Base-by-base conservation (phyloP, 1,140 invertebrate genomes). In the Orchesella cincta region DNA sequence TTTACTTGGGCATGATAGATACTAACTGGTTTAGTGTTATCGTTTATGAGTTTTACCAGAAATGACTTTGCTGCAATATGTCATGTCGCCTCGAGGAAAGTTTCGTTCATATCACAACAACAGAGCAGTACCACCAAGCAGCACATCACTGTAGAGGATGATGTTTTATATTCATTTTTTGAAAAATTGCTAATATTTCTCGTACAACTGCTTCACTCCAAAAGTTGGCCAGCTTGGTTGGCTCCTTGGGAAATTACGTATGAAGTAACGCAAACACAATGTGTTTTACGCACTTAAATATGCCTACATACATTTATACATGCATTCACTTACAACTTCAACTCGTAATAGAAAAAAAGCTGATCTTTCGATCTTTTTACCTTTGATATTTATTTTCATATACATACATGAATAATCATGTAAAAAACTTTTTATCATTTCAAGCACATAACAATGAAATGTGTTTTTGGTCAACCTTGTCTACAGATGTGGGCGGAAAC, bases 371-470 rank as follows among this genome's bases (percentile, higher is more conserved):
- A 46, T 8, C 8, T 46, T 57, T 14, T 57, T 16, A 16, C 23
- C 12, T 5, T 57, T 57, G 5, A 14, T 26, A 57, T 57, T 57
- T 57, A 57, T 26, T 26, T 57, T 57, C n/a, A n/a, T n/a, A n/a
- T n/a, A n/a, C n/a, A n/a, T n/a, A n/a, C n/a, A n/a, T 57, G 54
- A 5, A 57, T 57, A 26, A 57, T 57, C 12, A 57, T 57, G 12
- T 5, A 57, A 57, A 57, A 67, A 29, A 26, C 62, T 67, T 67
- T 67, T 67, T 67, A 67, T 67, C 62, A 67, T 67, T 67, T 67
- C 62, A 67, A 67, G 62, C 62, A 67, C 62, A 67, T 67, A 67
- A 67, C 62, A 67, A 67, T 67, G 33, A 67, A 67, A 67, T 67
- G 62, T 67, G 62, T 67, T 26, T 67, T 67, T 67, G 62, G 62